Conservation (phyloP, 2,888 invertebrate species). For the Drosophila macrospina region DNA sequence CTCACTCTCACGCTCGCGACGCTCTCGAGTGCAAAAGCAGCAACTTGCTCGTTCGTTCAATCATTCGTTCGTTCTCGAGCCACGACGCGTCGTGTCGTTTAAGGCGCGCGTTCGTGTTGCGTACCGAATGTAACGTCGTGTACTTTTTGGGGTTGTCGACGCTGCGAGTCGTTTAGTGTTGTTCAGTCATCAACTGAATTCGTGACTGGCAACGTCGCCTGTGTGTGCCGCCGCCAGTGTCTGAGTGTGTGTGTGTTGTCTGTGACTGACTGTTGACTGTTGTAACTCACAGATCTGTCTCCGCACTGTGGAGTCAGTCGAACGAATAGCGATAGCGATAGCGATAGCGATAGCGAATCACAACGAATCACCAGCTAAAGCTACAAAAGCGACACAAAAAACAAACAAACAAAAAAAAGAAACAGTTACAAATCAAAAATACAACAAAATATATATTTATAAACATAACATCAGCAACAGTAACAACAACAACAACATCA, state of each 20-base stretch:
- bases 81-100: slow-evolving; percentile 35
- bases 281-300: slow-evolving; percentile 23
- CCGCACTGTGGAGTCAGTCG: slow-evolving; percentile 10
- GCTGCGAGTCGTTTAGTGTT: slow-evolving; percentile 84
- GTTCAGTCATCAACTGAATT: slow-evolving; percentile 86
- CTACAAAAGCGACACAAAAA: background rate
- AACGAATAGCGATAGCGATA: slow-evolving; percentile 1
- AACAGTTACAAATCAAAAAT: slow-evolving; percentile 8
- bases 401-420: background rate
- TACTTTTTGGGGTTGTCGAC: slow-evolving; percentile 82
- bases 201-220: slow-evolving; percentile 85
- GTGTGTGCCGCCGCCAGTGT: slow-evolving; percentile 75
- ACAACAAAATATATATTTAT: slow-evolving; percentile 2
- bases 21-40: slow-evolving; percentile 5
- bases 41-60: slow-evolving; percentile 6
- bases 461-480: too few species aligned
- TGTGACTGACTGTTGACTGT: slow-evolving; percentile 43
- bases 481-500: slow-evolving; percentile 5
- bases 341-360: slow-evolving; percentile 17
- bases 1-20: slow-evolving; percentile 11
- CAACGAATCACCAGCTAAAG: background rate
- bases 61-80: background rate
- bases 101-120: slow-evolving; percentile 26
- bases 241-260: slow-evolving; percentile 43
- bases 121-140: slow-evolving; percentile 17